Evolutionary conservation across 2,113 vertebrate species (phyloP).

Genomic region (Ophthalmolycus amberensis): DNA sequence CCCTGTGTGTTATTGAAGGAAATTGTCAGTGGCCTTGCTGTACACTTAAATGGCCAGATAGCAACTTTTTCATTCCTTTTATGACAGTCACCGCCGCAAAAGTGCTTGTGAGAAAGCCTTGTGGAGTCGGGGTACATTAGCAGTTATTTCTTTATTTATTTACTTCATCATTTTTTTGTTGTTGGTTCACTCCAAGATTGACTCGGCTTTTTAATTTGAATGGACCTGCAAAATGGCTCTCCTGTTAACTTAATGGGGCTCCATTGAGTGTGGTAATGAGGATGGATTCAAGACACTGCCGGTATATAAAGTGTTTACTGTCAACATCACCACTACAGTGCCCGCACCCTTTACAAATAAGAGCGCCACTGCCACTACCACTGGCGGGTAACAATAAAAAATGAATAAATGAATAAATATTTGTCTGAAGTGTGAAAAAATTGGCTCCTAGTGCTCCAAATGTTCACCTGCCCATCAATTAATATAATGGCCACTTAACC

Average conservation of each 20-base stretch:
- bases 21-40: conserved; percentile 55
- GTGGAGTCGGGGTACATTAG: conserved; percentile 30
- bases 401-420: not conserved
- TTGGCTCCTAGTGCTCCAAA: not conserved
- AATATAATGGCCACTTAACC: not conserved
- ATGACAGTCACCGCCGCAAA: conserved; percentile 26
- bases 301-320: conserved; percentile 42
- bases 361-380: not conserved
- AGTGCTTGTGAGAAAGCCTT: conserved; percentile 32
- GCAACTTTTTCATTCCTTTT: conserved; percentile 50
- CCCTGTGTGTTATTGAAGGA: conserved; percentile 53
- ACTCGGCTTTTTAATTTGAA: conserved; percentile 52
- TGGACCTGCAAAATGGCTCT: conserved; percentile 22
- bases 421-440: not conserved
- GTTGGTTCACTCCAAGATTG: conserved; percentile 32
- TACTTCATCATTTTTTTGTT: conserved; percentile 1
- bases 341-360: not conserved
- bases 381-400: not conserved
- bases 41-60: conserved; percentile 44
- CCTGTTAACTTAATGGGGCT: conserved; percentile 43
- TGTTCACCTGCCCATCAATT: not conserved
- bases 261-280: conserved; percentile 45
- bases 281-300: conserved; percentile 28
- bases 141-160: conserved; percentile 6
- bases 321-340: conserved; percentile 5